Base-by-base conservation (phyloP, 92 coral and sea anemone genomes). In the Zoanthus sansibaricus region DNA sequence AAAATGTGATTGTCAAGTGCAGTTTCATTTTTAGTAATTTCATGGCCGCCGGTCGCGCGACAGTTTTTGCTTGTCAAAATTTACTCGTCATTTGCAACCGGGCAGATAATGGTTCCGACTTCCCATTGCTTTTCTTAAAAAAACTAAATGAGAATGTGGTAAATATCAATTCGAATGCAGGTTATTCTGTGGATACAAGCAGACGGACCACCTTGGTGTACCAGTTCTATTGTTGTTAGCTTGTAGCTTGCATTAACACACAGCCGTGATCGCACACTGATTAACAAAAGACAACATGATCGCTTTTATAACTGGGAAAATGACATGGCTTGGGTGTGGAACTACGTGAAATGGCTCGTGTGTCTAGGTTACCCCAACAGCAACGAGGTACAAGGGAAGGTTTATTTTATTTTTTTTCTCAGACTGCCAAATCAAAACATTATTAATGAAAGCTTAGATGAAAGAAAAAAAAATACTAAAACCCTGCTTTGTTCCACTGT, bases 281-380 rank as follows among this genome's bases (percentile, higher is more conserved):
- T 42, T 77, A 56, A 18, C 37, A 80, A 80, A 80, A 46, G 75
- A 21, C 73, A 80, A 66, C 15, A 80, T 80, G 85, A 62, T 80
- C 74, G 64, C 30, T 46, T 62, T 45, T 80, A 15, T 46, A 11
- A 64, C 13, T 44, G 21, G 47, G 18, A 21, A 58, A 6, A 11
- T 83, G 68, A 12, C 79, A 71, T 92, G 94, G 87, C 92, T 20
- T 52, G 79, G 67, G 84, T 89, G 46, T 92, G 94, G 94, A 83
- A 71, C 42, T 88, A 88, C 83, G 76, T 92, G 66, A 87, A 91
- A 52, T 92, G 94, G 94, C 25, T 85, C 68, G 89, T 92, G n/a
- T 92, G 94, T 84, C 86, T 92, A 25, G 92, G 92, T 33, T 71
- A 83, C 47, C 88, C 92, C 51, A 75, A 75, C 85, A 79, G 46